A percentile compares a stretch with the other conserved stretches of the same genome.
Evolutionary conservation across 2,113 vertebrate genomes (phyloP).

Genomic region (Crocuta crocuta): DNA sequence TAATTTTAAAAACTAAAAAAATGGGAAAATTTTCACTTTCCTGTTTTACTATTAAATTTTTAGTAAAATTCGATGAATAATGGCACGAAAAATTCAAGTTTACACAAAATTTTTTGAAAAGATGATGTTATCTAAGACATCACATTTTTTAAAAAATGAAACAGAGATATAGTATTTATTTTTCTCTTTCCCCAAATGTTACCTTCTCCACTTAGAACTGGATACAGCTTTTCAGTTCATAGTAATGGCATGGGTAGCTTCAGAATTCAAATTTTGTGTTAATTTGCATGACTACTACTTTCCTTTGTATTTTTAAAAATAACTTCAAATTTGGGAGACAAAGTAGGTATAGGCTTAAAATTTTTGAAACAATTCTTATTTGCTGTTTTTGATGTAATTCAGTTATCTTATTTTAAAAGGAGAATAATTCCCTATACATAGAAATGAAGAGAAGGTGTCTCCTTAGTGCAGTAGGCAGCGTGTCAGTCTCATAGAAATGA

Average conservation of each 20-base stretch:
- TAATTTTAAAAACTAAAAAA: conserved; percentile 50
- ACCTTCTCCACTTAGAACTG: not conserved
- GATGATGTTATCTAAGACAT: not conserved
- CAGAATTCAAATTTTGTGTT: not conserved
- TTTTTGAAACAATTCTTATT: conserved; percentile 41
- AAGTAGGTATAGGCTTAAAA: not conserved
- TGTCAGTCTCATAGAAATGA: not conserved
- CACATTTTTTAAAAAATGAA: not conserved
- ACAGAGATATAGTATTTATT: not conserved
- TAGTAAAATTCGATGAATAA: conserved; percentile 35
- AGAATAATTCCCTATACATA: not conserved
- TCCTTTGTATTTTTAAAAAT: not conserved
- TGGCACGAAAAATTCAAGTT: conserved; percentile 35
- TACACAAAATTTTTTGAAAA: conserved; percentile 31
- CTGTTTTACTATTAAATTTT: conserved; percentile 48
- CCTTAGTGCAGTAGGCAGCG: too few relatives aligned
- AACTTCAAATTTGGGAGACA: conserved; percentile 26
- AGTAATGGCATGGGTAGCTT: not conserved
- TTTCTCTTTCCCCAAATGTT: not conserved
- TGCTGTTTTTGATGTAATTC: conserved; percentile 35
- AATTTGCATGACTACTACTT: not conserved
- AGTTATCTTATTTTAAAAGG: conserved; percentile 20
- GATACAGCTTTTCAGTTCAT: not conserved
- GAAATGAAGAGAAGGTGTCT: not conserved
- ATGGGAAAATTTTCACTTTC: not conserved